phyloP scores from a whole-genome alignment of 2,113 vertebrate genomes.

The Falcunculus frontatus region DNA sequence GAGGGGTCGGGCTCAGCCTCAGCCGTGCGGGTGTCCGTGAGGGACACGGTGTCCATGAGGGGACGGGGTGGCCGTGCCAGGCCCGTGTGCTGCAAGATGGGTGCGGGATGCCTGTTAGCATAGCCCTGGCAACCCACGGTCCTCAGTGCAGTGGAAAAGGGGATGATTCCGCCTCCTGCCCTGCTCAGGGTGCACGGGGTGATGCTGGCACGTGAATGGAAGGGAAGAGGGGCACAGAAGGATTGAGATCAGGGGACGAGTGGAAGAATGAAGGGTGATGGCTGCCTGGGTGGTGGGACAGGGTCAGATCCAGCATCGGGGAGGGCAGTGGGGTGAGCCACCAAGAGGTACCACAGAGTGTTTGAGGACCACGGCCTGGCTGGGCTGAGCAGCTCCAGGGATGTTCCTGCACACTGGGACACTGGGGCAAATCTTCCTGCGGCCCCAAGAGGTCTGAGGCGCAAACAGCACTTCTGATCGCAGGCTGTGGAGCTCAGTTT shows the following conservation, averaged over 20 bases:
- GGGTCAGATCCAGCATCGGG: rapidly evolving
- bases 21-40: not conserved
- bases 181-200: not conserved
- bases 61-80: not conserved
- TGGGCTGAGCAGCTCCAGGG: not conserved
- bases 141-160: too few species aligned
- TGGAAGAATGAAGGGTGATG: not conserved
- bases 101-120: too few species aligned
- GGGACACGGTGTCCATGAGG: not conserved
- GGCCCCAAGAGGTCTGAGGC: not conserved
- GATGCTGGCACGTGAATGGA: not conserved
- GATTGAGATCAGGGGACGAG: too few species aligned
- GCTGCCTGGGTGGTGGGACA: not conserved
- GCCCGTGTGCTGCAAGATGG: rapidly evolving
- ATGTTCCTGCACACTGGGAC: not conserved
- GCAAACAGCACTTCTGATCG: not conserved
- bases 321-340: not conserved
- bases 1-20: not conserved
- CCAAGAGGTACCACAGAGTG: not conserved
- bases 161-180: rapidly evolving
- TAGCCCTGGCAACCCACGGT: not conserved
- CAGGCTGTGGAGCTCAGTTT: not conserved
- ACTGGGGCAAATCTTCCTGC: not conserved
- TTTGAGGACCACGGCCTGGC: not conserved
- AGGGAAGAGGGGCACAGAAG: too few species aligned